Conservation (phyloP, 2,113 vertebrate genomes). For the Gallinago jamesoni region DNA sequence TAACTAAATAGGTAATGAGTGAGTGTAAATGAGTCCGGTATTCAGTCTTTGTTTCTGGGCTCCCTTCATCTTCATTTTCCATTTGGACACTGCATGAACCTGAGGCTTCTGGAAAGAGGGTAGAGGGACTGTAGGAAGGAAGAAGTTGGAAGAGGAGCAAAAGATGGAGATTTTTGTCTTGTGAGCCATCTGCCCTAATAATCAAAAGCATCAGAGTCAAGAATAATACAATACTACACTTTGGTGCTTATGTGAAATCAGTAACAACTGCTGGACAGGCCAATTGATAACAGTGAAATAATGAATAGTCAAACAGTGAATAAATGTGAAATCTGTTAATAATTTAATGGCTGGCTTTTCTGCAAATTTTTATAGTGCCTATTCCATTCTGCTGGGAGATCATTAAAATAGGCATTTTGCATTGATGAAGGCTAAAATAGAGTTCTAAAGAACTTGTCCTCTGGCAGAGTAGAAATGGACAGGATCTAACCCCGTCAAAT, state of each 20-base stretch:
- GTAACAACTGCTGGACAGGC: neutral
- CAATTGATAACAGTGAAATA: neutral
- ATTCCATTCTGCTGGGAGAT: neutral
- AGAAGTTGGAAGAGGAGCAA: neutral
- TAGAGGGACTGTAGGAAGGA: neutral
- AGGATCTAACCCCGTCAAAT: neutral
- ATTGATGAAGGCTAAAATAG: neutral
- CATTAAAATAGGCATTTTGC: conserved; percentile 6
- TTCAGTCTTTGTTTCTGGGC: neutral
- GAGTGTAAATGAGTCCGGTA: neutral
- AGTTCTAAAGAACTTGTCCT: neutral
- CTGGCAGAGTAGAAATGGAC: neutral
- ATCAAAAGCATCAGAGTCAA: neutral
- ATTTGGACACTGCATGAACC: neutral
- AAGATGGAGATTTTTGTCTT: neutral
- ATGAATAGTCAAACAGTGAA: no score
- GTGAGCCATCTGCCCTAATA: neutral
- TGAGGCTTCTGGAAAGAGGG: neutral
- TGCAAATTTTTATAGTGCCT: neutral
- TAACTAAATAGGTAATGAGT: neutral
- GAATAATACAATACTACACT: neutral
- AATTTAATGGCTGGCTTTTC: neutral
- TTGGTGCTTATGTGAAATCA: neutral
- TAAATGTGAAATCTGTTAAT: neutral
- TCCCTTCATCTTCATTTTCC: neutral